These are phyloP conservation scores for Petrocephalus zakoni DNA, from an alignment of 2,113 vertebrate genomes.

Conservation along the genomic window DNA sequence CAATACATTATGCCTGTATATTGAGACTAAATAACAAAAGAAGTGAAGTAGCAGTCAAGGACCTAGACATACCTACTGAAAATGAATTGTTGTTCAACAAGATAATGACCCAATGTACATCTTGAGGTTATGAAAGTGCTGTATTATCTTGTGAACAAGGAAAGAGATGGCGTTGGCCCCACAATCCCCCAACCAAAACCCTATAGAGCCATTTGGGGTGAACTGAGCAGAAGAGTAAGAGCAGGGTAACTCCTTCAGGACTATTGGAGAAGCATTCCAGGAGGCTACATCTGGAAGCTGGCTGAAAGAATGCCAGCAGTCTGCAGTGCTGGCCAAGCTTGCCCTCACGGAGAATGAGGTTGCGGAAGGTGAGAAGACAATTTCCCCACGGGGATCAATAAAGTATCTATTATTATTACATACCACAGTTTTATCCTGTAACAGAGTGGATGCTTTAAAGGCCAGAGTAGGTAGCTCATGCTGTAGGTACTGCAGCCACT, in stretches of 20 bases:
- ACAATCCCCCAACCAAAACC: background rate
- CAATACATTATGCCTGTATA: background rate
- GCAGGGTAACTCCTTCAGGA: too few relatives aligned
- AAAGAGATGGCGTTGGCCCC: background rate
- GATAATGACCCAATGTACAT: too few relatives aligned
- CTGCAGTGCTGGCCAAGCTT: too few relatives aligned
- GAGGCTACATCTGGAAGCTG: too few relatives aligned
- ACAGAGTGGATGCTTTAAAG: conserved; percentile 75
- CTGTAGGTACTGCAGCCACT: conserved; percentile 76
- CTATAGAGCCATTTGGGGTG: background rate
- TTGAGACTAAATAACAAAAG: background rate
- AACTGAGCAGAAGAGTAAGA: background rate
- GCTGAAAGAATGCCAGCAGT: too few relatives aligned
- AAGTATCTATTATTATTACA: conserved; percentile 21
- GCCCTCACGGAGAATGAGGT: too few relatives aligned
- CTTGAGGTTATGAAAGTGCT: background rate
- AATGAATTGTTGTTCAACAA: too few relatives aligned
- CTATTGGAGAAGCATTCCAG: too few relatives aligned
- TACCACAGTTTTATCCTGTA: conserved; percentile 66
- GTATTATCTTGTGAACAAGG: background rate
- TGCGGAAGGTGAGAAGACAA: too few relatives aligned
- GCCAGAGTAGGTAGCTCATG: conserved; percentile 77
- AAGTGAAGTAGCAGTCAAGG: background rate
- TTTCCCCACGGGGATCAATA: too few relatives aligned
- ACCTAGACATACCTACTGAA: background rate